A percentile compares a stretch with the other conserved stretches of the same genome.
Conservation (phyloP, 2,113 vertebrate genomes). For the Dipodomys merriami region DNA sequence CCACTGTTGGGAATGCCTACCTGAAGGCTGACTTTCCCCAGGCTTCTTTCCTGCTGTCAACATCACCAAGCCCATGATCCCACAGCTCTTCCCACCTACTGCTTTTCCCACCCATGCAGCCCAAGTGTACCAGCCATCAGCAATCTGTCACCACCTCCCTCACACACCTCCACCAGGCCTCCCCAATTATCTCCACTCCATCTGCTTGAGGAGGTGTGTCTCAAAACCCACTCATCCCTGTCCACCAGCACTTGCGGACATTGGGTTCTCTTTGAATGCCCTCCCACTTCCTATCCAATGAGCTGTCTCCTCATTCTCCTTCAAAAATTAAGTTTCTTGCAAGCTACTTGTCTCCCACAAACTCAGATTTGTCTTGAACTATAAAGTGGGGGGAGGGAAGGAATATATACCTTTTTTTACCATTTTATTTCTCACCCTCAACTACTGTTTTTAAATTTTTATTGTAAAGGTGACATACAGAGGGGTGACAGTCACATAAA, state of each 20-base stretch:
- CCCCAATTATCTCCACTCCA: constrained; percentile 6
- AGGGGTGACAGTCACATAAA: too few relatives aligned
- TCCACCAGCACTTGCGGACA: neutral
- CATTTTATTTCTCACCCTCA: too few relatives aligned
- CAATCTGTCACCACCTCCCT: neutral
- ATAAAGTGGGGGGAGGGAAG: neutral
- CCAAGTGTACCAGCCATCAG: neutral
- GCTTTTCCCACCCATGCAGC: neutral
- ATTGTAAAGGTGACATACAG: too few relatives aligned
- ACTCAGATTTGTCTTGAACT: neutral
- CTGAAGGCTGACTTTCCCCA: neutral
- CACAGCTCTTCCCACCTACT: neutral
- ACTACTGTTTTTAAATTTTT: too few relatives aligned
- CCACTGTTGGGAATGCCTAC: neutral
- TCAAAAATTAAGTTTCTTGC: neutral
- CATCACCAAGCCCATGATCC: neutral
- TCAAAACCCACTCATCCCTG: neutral
- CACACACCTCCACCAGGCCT: neutral
- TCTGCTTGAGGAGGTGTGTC: neutral
- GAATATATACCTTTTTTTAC: too few relatives aligned
- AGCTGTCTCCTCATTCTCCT: constrained; percentile 31
- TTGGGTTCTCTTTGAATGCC: neutral
- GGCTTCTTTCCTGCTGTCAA: neutral
- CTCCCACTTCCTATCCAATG: constrained; percentile 31
- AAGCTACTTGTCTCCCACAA: constrained; percentile 8